These are phyloP conservation scores for Neolamprologus hecqui DNA, from an alignment of 2,113 vertebrate species.

Conservation along the genomic window DNA sequence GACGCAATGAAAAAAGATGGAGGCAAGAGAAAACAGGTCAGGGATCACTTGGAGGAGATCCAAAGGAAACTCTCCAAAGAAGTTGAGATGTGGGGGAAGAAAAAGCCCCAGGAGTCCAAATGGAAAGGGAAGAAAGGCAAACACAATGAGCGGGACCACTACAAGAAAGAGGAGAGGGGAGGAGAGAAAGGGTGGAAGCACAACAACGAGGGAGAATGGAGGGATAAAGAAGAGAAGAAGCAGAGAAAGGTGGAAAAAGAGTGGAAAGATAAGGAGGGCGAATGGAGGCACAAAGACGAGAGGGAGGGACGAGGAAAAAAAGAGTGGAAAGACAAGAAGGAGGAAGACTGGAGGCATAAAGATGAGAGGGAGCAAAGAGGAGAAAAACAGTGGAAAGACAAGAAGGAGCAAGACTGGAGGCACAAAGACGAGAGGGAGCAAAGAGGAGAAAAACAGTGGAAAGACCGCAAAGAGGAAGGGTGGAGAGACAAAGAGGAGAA, in stretches of 20 bases:
- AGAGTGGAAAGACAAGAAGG: constrained; percentile 13
- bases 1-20: constrained; percentile 61
- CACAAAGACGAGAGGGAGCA: constrained; percentile 6
- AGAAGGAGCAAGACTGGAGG: background rate
- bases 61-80: constrained; percentile 63
- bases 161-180: constrained; percentile 46
- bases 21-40: constrained; percentile 41
- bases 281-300: background rate
- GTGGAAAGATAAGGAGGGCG: background rate
- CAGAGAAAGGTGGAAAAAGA: constrained; percentile 15
- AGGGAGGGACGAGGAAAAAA: background rate
- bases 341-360: background rate
- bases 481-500: constrained; percentile 19
- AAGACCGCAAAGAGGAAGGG: constrained; percentile 26
- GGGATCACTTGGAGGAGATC: constrained; percentile 64
- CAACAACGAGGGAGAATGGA: constrained; percentile 26
- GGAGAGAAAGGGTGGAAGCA: constrained; percentile 36
- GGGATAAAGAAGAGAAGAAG: constrained; percentile 29
- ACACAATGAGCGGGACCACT: constrained; percentile 21
- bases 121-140: constrained; percentile 46
- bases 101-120: constrained; percentile 48
- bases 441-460: constrained; percentile 28
- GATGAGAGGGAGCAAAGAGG: constrained; percentile 4
- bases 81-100: constrained; percentile 61
- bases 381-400: constrained; percentile 29